phyloP scores from a whole-genome alignment of 2,113 vertebrate species.

The Aldabrachelys gigantea region DNA sequence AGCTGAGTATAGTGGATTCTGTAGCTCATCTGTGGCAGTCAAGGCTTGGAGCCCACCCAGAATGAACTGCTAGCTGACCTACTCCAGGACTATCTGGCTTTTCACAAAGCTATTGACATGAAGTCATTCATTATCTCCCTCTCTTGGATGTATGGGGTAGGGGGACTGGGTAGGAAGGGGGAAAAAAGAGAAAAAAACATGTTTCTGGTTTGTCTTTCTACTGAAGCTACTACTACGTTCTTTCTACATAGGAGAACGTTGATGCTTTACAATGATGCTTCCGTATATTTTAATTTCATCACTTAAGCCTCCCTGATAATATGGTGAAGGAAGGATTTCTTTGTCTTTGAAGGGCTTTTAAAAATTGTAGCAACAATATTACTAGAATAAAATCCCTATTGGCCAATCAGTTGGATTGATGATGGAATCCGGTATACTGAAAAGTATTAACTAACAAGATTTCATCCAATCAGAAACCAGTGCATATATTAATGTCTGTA shows the following conservation, averaged over 20 bases:
- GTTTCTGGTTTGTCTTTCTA: neutral
- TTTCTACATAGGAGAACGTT: rapidly evolving
- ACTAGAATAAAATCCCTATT: neutral
- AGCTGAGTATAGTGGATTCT: neutral
- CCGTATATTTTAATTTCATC: neutral
- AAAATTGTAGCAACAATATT: neutral
- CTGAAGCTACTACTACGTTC: neutral
- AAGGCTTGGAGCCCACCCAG: neutral
- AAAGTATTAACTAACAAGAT: neutral
- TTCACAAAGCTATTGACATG: neutral
- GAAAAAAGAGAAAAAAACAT: neutral
- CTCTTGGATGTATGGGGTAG: neutral
- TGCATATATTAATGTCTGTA: neutral
- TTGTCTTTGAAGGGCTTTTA: neutral
- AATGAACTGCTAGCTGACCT: neutral
- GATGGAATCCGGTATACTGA: neutral
- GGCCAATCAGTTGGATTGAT: neutral
- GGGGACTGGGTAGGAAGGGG: neutral
- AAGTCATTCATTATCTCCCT: conserved; percentile 5
- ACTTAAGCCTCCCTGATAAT: neutral
- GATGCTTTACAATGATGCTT: neutral
- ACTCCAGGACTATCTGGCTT: neutral
- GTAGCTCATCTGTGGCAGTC: neutral
- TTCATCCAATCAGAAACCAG: neutral
- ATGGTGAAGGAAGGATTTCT: neutral